A percentile compares a stretch with the other conserved stretches of the same genome.
These are phyloP conservation scores for Diarsia dahlii DNA, from an alignment of 2,888 invertebrate species.

Conservation along the genomic window DNA sequence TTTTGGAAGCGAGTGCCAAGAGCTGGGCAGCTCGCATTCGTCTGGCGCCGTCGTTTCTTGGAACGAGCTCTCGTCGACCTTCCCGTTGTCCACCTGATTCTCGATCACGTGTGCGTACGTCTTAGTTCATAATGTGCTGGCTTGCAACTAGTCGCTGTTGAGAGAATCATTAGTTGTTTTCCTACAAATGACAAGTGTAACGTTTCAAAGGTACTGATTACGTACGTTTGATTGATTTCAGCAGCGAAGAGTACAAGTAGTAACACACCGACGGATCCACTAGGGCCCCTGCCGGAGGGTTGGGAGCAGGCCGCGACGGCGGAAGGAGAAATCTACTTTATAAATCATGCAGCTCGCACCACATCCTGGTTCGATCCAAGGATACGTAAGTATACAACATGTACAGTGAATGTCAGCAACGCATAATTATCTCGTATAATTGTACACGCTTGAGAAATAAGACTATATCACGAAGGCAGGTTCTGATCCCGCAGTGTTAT, in stretches of 20 bases:
- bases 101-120: slow-evolving; percentile 81
- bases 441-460: slow-evolving; percentile 38
- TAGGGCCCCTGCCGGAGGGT: slow-evolving; percentile 96
- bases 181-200: slow-evolving; percentile 65
- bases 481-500: slow-evolving; percentile 13
- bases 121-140: slow-evolving; percentile 77
- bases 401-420: slow-evolving; percentile 59
- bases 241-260: slow-evolving; percentile 90
- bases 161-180: slow-evolving; percentile 80
- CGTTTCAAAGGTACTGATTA: slow-evolving; percentile 69
- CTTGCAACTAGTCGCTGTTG: slow-evolving; percentile 89
- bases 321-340: slow-evolving; percentile 96
- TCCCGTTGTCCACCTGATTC: slow-evolving; percentile 81
- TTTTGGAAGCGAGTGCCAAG: slow-evolving; percentile 72
- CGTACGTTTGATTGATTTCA: slow-evolving; percentile 87
- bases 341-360: slow-evolving; percentile 98
- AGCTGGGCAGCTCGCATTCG: slow-evolving; percentile 70
- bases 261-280: slow-evolving; percentile 89
- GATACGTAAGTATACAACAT: slow-evolving; percentile 95
- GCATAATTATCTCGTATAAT: slow-evolving; percentile 48
- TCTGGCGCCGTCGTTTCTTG: slow-evolving; percentile 84
- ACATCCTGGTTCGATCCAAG: slow-evolving; percentile 99
- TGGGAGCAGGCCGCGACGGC: slow-evolving; percentile 97
- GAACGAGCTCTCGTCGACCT: slow-evolving; percentile 83
- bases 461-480: slow-evolving; percentile 24